Base-by-base conservation (phyloP, 2,888 invertebrate species). In the Lacanobia wlatinum region DNA sequence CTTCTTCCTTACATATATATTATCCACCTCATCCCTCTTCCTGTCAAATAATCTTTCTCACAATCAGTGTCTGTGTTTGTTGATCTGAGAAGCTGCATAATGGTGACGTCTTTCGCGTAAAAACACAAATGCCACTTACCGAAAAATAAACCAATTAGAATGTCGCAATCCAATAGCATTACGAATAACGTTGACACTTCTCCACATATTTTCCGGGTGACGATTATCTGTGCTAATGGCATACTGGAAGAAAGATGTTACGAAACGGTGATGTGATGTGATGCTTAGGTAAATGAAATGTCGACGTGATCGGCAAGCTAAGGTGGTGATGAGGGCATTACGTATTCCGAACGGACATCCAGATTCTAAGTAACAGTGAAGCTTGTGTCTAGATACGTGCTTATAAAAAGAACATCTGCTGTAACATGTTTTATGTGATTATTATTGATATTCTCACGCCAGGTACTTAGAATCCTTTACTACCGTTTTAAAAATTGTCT, bases 221-320 rank as follows among this genome's bases (percentile, higher is more conserved):
- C 64, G 62, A 46, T 34, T 73, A 84, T 76, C 77, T 80, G 73
- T 82, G 85, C 73, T 82, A 85, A 78, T 74, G 67, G 73, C 63
- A 66, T 79, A 69, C 68, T 84, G 59, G 72, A 85, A 84, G 85
- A 88, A 84, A 86, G 72, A 76, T 72, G 48, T 88, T 84, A 83
- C 76, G 82, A 77, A 85, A 87, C 28, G 28, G 23, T 73, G 80
- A 76, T 81, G 81, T 76, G 81, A 73, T 80, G 81, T 76, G 81
- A 71, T 80, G 75, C 69, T 78, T 74, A 81, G 73, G 72, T 82
- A 86, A 85, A 88, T 78, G 76, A 80, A 50, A 60, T 64, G 28
- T 3, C 16, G 40, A 80, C 76, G 77, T 80, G 83, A 65, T 67
- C 68, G 14, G 66, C 70, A 55, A 28, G 55, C 50, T 58, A 66